A percentile compares a stretch with the other conserved stretches of the same genome.
phyloP scores from a whole-genome alignment of 2,888 invertebrate species.

The Hirtodrosophila confusa region DNA sequence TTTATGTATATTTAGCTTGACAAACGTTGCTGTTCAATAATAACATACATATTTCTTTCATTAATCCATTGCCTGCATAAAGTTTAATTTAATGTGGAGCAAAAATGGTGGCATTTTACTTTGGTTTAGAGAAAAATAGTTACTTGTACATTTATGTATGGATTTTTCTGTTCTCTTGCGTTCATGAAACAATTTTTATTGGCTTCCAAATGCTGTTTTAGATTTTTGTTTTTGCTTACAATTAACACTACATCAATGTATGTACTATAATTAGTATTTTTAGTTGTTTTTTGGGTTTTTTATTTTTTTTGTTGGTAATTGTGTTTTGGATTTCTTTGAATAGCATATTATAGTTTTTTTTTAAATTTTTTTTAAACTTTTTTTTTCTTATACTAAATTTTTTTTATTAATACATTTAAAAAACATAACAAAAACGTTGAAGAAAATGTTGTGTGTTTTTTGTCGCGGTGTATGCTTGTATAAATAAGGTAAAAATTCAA shows the following conservation, averaged over 20 bases:
- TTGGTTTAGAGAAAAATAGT: conserved; percentile 77
- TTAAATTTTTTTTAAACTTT: conserved; percentile 30
- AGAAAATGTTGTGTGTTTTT: conserved; percentile 50
- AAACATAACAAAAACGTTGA: conserved; percentile 59
- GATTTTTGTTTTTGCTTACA: conserved; percentile 55
- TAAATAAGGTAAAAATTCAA: conserved; percentile 62
- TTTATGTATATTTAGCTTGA: conserved; percentile 44
- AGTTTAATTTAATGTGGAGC: conserved; percentile 71
- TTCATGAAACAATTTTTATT: conserved; percentile 51
- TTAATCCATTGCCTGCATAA: conserved; percentile 57
- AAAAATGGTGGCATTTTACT: conserved; percentile 76
- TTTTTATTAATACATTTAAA: conserved; percentile 65
- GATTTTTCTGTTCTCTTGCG: conserved; percentile 51
- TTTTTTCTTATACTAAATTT: conserved; percentile 52
- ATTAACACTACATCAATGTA: conserved; percentile 80
- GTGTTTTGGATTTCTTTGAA: conserved; percentile 82
- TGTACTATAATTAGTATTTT: conserved; percentile 81
- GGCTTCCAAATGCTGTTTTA: conserved; percentile 49
- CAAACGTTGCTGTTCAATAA: conserved; percentile 45
- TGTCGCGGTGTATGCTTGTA: conserved; percentile 65
- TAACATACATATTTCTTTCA: conserved; percentile 44
- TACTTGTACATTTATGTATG: conserved; percentile 73
- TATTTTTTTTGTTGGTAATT: conserved; percentile 64
- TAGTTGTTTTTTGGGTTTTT: conserved; percentile 57
- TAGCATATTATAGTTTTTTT: conserved; percentile 71